Percentiles rank a stretch among this genome's conserved stretches.
Conservation (phyloP, 2,888 invertebrate species). For the Drosophila meridiana region DNA sequence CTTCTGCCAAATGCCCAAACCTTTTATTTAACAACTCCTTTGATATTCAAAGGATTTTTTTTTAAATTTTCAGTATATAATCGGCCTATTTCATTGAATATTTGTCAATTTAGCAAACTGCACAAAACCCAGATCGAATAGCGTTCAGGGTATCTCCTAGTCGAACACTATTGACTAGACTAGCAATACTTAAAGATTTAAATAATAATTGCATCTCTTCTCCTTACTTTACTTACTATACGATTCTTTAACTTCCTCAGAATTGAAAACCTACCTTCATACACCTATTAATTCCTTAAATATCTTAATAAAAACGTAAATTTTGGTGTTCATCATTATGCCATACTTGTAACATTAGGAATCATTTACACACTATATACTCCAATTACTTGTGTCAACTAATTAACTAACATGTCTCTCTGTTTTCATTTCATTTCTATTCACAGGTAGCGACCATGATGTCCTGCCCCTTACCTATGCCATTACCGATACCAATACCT, state of each 20-base stretch:
- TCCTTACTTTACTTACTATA: background rate
- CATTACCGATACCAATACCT: slow-evolving; percentile 85
- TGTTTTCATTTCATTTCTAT: slow-evolving; percentile 56
- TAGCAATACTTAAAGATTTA: too few relatives aligned
- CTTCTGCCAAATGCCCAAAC: too few relatives aligned
- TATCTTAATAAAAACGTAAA: background rate
- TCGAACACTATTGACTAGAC: too few relatives aligned
- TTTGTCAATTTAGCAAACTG: too few relatives aligned
- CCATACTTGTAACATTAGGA: background rate
- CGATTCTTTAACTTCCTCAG: background rate
- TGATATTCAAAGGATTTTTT: too few relatives aligned
- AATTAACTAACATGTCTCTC: slow-evolving; percentile 57
- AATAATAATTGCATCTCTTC: background rate
- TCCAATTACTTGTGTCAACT: slow-evolving; percentile 13
- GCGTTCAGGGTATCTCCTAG: too few relatives aligned
- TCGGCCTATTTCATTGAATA: too few relatives aligned
- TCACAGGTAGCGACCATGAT: slow-evolving; percentile 86
- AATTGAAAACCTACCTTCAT: background rate
- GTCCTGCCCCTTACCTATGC: slow-evolving; percentile 86
- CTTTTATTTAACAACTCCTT: too few relatives aligned
- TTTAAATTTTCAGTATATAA: too few relatives aligned
- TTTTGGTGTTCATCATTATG: background rate
- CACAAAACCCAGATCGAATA: too few relatives aligned
- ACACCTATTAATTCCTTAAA: background rate
- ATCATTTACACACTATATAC: background rate